Conservation (phyloP, 2,888 invertebrate genomes). For the Sphinx pinastri region DNA sequence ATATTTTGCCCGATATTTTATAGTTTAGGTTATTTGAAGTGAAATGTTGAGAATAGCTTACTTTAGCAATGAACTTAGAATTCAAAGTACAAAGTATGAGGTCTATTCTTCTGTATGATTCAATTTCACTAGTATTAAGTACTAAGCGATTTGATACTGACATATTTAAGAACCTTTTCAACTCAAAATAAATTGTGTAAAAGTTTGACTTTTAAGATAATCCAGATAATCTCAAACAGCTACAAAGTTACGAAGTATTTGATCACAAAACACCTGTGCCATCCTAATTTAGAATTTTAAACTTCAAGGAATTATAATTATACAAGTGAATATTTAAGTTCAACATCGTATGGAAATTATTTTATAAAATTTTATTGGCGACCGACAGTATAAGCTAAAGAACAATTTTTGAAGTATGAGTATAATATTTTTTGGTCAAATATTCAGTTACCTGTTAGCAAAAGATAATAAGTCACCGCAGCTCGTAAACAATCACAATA, state of each 20-base stretch:
- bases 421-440: too few species aligned
- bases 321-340: neutral
- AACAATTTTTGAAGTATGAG: too few species aligned
- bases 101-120: too few species aligned
- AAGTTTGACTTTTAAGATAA: slow-evolving; percentile 3
- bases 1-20: too few species aligned
- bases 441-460: too few species aligned
- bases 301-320: neutral
- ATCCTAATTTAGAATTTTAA: neutral
- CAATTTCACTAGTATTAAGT: too few species aligned
- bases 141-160: too few species aligned
- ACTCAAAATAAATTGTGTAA: neutral
- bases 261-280: slow-evolving; percentile 1
- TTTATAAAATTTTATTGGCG: neutral
- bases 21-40: too few species aligned
- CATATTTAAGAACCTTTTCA: neutral
- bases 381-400: too few species aligned
- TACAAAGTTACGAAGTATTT: slow-evolving; percentile 3
- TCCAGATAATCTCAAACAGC: neutral
- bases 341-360: neutral
- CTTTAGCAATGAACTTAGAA: neutral
- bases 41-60: too few species aligned
- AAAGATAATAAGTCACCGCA: too few species aligned
- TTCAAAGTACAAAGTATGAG: neutral
- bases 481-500: too few species aligned